Conservation (phyloP, 2,888 invertebrate species). For the Scelioninae gen. 2 region DNA sequence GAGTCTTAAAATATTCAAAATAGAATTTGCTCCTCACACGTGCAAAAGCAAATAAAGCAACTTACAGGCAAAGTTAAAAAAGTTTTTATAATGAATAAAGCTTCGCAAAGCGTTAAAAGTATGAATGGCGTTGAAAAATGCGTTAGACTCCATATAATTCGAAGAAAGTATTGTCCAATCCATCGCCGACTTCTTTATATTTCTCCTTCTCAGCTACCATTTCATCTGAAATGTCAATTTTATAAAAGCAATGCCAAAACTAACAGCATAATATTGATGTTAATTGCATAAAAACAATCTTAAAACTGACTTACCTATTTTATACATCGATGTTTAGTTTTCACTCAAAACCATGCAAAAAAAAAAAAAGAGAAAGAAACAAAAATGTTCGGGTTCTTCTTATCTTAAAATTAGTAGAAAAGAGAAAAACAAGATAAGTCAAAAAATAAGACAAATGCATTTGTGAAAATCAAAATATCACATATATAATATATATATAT, state of each 20-base stretch:
- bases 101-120: constrained; percentile 69
- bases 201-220: constrained; percentile 91
- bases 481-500: constrained; percentile 73
- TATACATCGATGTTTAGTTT: constrained; percentile 22
- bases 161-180: constrained; percentile 94
- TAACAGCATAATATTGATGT: constrained; percentile 10
- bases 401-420: constrained; percentile 17
- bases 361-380: not conserved
- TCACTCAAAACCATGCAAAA: constrained; percentile 48
- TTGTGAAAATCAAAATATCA: constrained; percentile 62
- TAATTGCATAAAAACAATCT: constrained; percentile 22
- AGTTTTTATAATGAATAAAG: constrained; percentile 70
- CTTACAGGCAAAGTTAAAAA: constrained; percentile 66
- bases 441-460: constrained; percentile 61
- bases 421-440: constrained; percentile 19
- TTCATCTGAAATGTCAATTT: constrained; percentile 82
- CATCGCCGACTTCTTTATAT: constrained; percentile 94
- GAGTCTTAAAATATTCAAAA: constrained; percentile 9
- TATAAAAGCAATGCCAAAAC: constrained; percentile 40
- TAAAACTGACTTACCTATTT: constrained; percentile 42
- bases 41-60: constrained; percentile 52
- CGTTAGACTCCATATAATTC: constrained; percentile 79
- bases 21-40: constrained; percentile 5
- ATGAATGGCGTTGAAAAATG: constrained; percentile 54
- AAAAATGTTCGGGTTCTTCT: not conserved